Base-by-base conservation (phyloP, 2,797 vertebrate species). In the Cossypha dichroa region DNA sequence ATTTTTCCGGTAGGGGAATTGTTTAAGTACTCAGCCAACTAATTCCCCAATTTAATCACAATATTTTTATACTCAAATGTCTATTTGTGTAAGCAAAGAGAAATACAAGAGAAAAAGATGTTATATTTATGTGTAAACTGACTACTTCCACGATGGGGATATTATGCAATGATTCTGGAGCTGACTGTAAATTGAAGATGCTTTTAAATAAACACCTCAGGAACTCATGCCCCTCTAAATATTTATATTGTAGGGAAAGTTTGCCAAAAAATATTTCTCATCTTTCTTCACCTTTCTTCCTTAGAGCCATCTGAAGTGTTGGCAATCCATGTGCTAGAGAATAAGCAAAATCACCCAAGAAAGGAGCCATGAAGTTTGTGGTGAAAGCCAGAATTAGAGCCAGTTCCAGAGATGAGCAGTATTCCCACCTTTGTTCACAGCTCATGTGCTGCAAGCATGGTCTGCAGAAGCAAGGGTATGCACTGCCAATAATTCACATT, bases 1-100 rank as follows among this genome's bases (percentile, higher is more conserved):
- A 29, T 83, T 94, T 89, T 75, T 83, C 69, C 83, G 56, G 41
- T 80, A 60, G 41, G 38, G 34, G 64, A 91, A 83, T 60, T 85
- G 26, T 82, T 93, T 85, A 90, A 88, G 25, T 58, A 68, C 15
- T 93, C 72, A 72, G 41, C 13, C 60, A 77, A 85, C 69, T 85
- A 91, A 94, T 90, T 85, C 84, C 36, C 45, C 28, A 60, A 40
- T 72, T 95, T 90, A 88, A 94, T 94, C 85, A 91, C 68, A 94
- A 56, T 83, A 85, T 90, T 97, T 94, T 88, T 68, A 56, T 56
- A 72, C 29, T 90, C 14, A 21, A 78, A 82, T 73, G 26, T 79
- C 81, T 89, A 9, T 79, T 93, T 55, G n/a, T 78, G 49, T 90
- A 93, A 96, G 64, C 38, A 68, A 93, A 90, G 33, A 88, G 60